Evolutionary conservation across 2,113 vertebrate species (phyloP), one percentile per base, ranked within the genome.

Genomic region (Tragulus kanchil): DNA sequence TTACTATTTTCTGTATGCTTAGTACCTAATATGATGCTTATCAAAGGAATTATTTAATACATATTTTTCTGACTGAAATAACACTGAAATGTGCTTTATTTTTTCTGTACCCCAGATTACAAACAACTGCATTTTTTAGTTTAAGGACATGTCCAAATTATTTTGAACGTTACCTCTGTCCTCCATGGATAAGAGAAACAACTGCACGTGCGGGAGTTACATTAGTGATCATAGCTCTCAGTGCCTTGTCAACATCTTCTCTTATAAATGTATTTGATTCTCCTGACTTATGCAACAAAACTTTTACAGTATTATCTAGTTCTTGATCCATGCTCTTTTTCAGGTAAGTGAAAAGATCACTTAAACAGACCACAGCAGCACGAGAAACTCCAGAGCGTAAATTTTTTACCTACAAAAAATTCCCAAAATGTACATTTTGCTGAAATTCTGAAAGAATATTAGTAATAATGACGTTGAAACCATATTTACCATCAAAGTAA

Each of bases 241-340:
- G 97, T 0, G 99, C 99, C 92, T 98, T 99, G 96, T 99, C 99
- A 90, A 99, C 99, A 62, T 99, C 99, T 98, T 99, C 99, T 97
- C 99, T 98, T 87, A 99, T 99, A 98, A 99, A 99, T 89, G 99
- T 98, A 96, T 99, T 99, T 65, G 98, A 98, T 98, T 99, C 99
- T 69, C 99, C 99, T 31, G 99, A 99, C 97, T 99, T 99, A 89
- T 99, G 99, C 93, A 99, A 98, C 92, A 99, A 99, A 89, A 99
- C 99, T 97, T 99, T 99, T 59, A 99, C 99, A 87, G 99, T 98
- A 75, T 97, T 98, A 84, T 99, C 99, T 96, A 99, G 97, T 98
- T 99, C 99, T 98, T 99, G 99, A 98, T 99, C 99, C 99, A 99
- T 99, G 61, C 96, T 98, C 98, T 99, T 99, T 98, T 99, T 99